Percentiles rank a stretch among this genome's conserved stretches.
Evolutionary conservation across 2,113 vertebrate genomes (phyloP).

Genomic region (western clawed frog (Xenopus tropicalis)): DNA sequence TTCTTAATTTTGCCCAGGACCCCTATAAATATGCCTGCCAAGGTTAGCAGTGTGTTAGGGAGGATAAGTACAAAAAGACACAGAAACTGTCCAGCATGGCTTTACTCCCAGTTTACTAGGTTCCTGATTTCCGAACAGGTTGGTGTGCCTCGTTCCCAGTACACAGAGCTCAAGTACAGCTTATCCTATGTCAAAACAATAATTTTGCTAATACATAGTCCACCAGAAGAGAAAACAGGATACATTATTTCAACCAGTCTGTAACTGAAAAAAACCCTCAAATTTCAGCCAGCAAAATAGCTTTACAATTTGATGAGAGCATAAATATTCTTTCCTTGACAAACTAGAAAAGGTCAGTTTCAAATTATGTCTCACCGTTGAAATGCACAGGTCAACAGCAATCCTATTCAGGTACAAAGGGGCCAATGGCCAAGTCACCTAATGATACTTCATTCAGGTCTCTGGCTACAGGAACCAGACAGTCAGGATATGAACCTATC

Average conservation of each 20-base stretch:
- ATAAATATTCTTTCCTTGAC: not conserved
- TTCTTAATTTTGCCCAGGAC: conserved; percentile 60
- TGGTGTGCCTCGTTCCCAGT: conserved; percentile 18
- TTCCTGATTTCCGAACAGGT: conserved; percentile 15
- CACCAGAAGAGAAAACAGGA: not conserved
- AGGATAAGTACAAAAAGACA: conserved; percentile 49
- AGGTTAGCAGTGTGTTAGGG: conserved; percentile 51
- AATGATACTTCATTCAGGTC: conserved; percentile 40
- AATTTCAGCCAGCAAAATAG: not conserved
- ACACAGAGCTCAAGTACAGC: conserved; percentile 19
- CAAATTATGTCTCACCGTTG: not conserved
- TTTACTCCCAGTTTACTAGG: conserved; percentile 42
- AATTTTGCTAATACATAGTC: not conserved
- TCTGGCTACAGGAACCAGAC: conserved; percentile 47
- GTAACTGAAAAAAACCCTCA: not conserved
- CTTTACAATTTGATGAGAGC: not conserved
- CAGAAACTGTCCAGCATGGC: conserved; percentile 48
- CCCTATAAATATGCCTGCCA: conserved; percentile 58
- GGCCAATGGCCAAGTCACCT: conserved; percentile 10
- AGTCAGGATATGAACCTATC: conserved; percentile 46
- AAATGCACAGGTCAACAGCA: not conserved
- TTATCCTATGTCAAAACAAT: conserved; percentile 5
- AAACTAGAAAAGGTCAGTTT: not conserved
- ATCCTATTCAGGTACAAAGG: conserved; percentile 8
- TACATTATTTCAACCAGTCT: not conserved